Base-by-base conservation (phyloP, 2,888 invertebrate genomes). In the Danaus chrysippus region DNA sequence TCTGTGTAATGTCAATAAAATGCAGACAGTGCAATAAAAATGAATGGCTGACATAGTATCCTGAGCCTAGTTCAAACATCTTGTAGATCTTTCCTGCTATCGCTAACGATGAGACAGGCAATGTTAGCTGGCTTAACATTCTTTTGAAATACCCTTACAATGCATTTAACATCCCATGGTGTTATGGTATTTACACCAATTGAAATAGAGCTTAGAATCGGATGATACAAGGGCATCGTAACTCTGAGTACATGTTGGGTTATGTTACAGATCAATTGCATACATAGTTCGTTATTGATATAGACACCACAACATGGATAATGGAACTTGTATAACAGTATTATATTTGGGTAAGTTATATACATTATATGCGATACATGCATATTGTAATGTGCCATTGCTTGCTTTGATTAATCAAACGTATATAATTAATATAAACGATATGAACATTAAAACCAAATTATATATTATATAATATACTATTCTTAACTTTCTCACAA, bases 261-360 rank as follows among this genome's bases (percentile, higher is more conserved):
- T 61, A 66, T 63, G 59, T 66, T 59, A 56, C 59, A 61, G 63
- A 63, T 63, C 66, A 66, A 66, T 66, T 59, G 65, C 46, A 53
- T 61, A 66, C 61, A 63, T 65, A 65, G 54, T 54, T 63, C 62
- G 63, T 63, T 43, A 41, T 34, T 52, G 42, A 58, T 49, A 41
- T 15, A 44, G 10, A 17, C 10, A 42, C 13, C 41, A 17, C 34
- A 49, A 41, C n/a, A 34, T 46, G 19, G 49, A 10, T 19, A 34
- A 34, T 34, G 23, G 23, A 34, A 34, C 23, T 34, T 34, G 23
- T 34, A 34, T 34, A 34, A 34, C 6, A 34, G 23, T 34, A 34
- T 34, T 34, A 34, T 34, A 34, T 34, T 34, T 23, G 6, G 23
- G 23, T 0, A 34, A 34, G 23, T 6, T 34, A 34, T 34, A 34